A percentile compares a stretch with the other conserved stretches of the same genome.
Conservation (phyloP, 2,888 invertebrate species). For the Lasioglossum lativentre region DNA sequence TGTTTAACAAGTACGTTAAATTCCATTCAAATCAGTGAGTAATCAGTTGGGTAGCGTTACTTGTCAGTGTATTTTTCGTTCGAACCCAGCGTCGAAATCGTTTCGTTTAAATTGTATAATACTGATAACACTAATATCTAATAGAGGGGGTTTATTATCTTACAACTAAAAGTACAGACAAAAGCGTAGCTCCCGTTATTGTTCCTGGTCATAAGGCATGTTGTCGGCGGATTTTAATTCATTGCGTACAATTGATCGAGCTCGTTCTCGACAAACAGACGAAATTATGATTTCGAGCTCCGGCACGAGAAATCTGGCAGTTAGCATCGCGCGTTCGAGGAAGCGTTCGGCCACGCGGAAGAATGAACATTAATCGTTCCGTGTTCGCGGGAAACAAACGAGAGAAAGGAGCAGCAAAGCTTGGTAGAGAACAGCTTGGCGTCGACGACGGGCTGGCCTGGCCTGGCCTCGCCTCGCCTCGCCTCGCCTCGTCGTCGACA, state of each 20-base stretch:
- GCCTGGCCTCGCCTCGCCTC: background rate
- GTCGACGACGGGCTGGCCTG: too few species aligned
- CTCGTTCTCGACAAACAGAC: background rate
- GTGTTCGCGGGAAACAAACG: background rate
- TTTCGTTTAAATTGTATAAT: too few species aligned
- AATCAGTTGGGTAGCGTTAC: too few species aligned
- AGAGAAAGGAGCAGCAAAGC: background rate
- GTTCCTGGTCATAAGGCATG: background rate
- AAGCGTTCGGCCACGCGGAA: conserved; percentile 3
- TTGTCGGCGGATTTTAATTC: background rate
- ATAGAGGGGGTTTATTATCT: too few species aligned
- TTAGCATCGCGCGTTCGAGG: background rate
- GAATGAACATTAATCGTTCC: background rate
- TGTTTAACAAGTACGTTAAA: too few species aligned
- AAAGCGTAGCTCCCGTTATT: background rate
- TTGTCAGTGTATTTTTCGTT: too few species aligned
- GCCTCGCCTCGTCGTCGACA: background rate
- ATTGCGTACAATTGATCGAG: background rate
- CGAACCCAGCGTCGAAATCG: too few species aligned
- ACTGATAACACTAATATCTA: too few species aligned
- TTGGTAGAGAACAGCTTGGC: background rate
- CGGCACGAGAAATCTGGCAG: background rate
- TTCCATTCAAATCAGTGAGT: too few species aligned
- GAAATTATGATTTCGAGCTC: background rate
- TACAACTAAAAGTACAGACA: too few species aligned